Percentiles rank a stretch among this genome's conserved stretches.
Evolutionary conservation across 2,888 invertebrate species (phyloP).

Genomic region (Chrysomela aeneicollis): DNA sequence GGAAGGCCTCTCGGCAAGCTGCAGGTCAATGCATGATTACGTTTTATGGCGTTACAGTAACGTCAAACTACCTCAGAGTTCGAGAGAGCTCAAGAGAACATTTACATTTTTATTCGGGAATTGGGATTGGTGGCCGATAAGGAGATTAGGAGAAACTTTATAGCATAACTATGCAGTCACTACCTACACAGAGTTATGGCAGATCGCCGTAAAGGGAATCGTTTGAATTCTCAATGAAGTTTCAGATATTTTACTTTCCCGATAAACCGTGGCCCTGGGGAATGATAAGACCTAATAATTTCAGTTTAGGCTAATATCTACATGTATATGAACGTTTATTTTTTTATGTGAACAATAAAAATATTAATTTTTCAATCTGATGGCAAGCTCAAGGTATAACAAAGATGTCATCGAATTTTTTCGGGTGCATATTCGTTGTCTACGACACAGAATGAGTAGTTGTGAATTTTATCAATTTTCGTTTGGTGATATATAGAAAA

Average conservation of each 20-base stretch:
- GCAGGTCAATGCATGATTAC: slow-evolving; percentile 31
- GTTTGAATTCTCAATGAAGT: not conserved
- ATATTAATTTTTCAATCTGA: too few relatives aligned
- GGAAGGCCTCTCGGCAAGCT: slow-evolving; percentile 21
- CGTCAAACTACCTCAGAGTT: slow-evolving; percentile 25
- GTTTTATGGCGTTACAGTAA: slow-evolving; percentile 29
- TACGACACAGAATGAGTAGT: too few relatives aligned
- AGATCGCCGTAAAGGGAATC: not conserved
- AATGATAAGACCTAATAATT: too few relatives aligned
- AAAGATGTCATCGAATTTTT: too few relatives aligned
- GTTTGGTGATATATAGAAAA: too few relatives aligned
- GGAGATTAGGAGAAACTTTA: slow-evolving; percentile 7
- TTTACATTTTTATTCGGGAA: slow-evolving; percentile 21
- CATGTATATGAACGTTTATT: too few relatives aligned
- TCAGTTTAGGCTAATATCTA: too few relatives aligned
- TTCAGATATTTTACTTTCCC: not conserved
- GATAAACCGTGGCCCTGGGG: too few relatives aligned
- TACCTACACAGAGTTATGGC: not conserved
- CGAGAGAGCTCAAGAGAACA: slow-evolving; percentile 12
- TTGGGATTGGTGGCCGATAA: slow-evolving; percentile 1
- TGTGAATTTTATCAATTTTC: too few relatives aligned
- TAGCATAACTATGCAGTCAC: slow-evolving; percentile 3
- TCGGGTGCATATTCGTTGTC: too few relatives aligned
- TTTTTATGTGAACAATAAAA: too few relatives aligned
- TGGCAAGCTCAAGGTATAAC: too few relatives aligned